Percentiles rank a stretch among this genome's conserved stretches.
Evolutionary conservation across 53 echinoderm and acorn worm species (phyloP).

Genomic region (Glandiceps talaboti): DNA sequence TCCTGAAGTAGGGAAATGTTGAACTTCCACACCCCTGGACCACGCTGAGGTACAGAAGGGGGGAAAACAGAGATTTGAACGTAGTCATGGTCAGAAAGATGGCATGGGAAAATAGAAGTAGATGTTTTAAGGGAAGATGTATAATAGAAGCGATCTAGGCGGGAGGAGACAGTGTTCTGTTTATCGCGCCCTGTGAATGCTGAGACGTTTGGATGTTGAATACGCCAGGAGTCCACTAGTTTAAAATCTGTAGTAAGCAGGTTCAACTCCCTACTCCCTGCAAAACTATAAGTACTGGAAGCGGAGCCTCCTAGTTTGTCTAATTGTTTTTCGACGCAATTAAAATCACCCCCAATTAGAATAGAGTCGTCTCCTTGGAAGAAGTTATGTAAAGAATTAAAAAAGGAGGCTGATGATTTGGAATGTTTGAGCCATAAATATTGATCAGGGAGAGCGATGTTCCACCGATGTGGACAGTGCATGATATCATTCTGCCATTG

Average conservation of each 20-base stretch:
- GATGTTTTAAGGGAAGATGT: background rate
- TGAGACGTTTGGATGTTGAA: background rate
- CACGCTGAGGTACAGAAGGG: background rate
- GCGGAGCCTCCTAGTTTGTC: background rate
- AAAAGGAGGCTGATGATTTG: background rate
- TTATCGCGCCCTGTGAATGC: background rate
- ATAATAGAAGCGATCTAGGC: background rate
- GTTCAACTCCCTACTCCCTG: background rate
- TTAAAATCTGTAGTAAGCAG: background rate
- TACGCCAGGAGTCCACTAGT: background rate
- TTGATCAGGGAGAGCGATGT: background rate
- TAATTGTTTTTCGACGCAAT: background rate
- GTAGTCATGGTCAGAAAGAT: background rate
- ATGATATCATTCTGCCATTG: background rate
- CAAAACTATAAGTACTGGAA: background rate
- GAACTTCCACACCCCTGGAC: background rate
- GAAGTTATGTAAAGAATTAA: background rate
- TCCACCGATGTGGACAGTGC: background rate
- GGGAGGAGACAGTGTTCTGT: background rate
- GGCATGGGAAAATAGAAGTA: background rate
- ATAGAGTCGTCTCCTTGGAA: background rate
- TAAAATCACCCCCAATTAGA: background rate
- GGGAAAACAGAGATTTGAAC: background rate
- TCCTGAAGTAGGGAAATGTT: background rate
- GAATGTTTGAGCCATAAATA: background rate